phyloP scores from a whole-genome alignment of 30 jellyfish, hydroid and myxozoan species.

The Pseudorhiza aurosa region DNA sequence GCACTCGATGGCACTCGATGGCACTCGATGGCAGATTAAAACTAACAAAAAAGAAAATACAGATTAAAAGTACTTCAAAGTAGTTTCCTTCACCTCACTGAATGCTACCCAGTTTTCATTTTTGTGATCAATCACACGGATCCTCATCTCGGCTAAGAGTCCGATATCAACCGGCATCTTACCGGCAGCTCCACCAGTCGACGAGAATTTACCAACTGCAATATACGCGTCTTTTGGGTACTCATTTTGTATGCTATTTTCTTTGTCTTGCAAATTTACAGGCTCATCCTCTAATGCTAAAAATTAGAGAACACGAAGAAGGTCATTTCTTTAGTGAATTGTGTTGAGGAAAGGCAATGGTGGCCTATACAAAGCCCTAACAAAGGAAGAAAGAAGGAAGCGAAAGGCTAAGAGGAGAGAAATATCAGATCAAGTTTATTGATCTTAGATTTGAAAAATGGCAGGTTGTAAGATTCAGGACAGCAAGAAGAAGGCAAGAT shows the following conservation, averaged over 20 bases:
- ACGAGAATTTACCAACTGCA: conserved; percentile 75
- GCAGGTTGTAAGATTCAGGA: no score
- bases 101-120: conserved; percentile 91
- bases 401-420: no score
- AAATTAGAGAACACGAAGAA: not conserved
- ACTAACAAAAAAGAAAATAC: no score
- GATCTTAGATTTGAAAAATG: no score
- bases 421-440: no score
- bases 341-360: no score
- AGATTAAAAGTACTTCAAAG: no score
- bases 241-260: conserved; percentile 48
- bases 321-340: not conserved
- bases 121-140: conserved; percentile 74
- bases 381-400: no score
- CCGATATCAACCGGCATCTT: conserved; percentile 55
- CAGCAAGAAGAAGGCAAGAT: no score
- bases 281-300: conserved; percentile 18
- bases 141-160: conserved; percentile 82
- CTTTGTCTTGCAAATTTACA: conserved; percentile 23
- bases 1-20: no score
- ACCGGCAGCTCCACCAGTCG: conserved; percentile 80
- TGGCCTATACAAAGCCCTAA: no score
- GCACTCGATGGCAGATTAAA: no score
- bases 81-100: conserved; percentile 91
- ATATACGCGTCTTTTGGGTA: conserved; percentile 51